These are phyloP conservation scores for Tichodroma muraria DNA, from an alignment of 2,113 vertebrate species.

Conservation along the genomic window DNA sequence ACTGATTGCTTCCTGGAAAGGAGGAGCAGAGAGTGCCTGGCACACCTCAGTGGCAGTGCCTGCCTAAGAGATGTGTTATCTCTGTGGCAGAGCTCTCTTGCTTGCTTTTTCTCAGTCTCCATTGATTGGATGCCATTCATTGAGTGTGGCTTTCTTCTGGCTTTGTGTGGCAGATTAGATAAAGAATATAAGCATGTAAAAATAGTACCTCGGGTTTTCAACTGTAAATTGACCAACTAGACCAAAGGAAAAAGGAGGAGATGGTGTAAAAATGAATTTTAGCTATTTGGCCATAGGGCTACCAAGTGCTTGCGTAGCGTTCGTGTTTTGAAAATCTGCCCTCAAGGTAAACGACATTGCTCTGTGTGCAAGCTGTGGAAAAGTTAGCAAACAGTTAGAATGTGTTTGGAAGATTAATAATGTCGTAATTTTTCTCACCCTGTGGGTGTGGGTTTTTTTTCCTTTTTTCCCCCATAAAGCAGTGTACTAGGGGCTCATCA, in stretches of 20 bases:
- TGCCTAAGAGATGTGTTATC: background rate
- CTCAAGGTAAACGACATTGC: background rate
- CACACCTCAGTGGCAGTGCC: accelerated
- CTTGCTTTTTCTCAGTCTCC: background rate
- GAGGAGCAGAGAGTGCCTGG: background rate
- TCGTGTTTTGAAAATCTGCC: background rate
- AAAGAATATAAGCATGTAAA: background rate
- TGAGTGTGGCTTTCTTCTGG: background rate
- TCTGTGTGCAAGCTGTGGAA: background rate
- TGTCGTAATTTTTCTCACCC: background rate
- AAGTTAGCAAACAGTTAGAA: background rate
- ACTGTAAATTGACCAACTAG: background rate
- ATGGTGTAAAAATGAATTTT: background rate
- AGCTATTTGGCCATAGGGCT: background rate
- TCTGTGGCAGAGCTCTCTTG: background rate
- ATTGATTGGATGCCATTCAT: background rate
- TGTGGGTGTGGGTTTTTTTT: background rate
- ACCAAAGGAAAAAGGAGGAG: background rate
- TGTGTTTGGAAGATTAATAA: background rate
- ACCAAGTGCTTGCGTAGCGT: background rate
- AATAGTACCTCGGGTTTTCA: background rate
- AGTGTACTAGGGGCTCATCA: background rate
- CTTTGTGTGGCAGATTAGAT: background rate
- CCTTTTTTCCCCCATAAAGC: accelerated
- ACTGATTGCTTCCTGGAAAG: background rate